Evolutionary conservation across 1,140 invertebrate genomes (phyloP).

Genomic region (Vollenhovia emeryi): DNA sequence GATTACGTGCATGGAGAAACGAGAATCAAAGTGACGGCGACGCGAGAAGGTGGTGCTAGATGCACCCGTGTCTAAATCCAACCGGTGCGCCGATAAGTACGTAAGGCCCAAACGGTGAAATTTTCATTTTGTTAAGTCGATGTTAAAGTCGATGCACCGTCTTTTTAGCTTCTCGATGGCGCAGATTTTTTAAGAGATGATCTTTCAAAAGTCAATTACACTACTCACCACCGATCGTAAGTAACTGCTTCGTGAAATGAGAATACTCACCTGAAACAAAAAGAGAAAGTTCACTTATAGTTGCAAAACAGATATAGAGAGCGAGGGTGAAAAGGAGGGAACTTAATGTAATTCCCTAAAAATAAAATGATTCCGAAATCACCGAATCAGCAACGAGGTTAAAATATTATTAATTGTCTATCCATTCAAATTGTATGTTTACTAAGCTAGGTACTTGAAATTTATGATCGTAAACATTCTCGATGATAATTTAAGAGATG

Average conservation of each 20-base stretch:
- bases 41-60: conserved; percentile 18
- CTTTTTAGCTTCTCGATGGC: neutral
- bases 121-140: no score
- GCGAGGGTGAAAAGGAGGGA: neutral
- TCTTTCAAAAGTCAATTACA: neutral
- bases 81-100: neutral
- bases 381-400: neutral
- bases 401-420: neutral
- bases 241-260: neutral
- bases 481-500: conserved; percentile 19
- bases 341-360: neutral
- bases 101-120: neutral
- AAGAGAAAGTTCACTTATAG: conserved; percentile 16
- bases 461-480: conserved; percentile 25
- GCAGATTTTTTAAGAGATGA: neutral
- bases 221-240: conserved; percentile 26
- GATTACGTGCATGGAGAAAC: conserved; percentile 63
- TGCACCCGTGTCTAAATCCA: conserved; percentile 26
- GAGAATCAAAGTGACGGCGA: conserved; percentile 35
- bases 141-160: neutral
- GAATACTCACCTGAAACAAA: conserved; percentile 72
- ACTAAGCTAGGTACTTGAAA: neutral
- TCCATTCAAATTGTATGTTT: neutral
- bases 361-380: conserved; percentile 6
- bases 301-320: neutral